A percentile compares a stretch with the other conserved stretches of the same genome.
Conservation (phyloP, 2,888 invertebrate genomes). For the Trichogramma dendrolimi region DNA sequence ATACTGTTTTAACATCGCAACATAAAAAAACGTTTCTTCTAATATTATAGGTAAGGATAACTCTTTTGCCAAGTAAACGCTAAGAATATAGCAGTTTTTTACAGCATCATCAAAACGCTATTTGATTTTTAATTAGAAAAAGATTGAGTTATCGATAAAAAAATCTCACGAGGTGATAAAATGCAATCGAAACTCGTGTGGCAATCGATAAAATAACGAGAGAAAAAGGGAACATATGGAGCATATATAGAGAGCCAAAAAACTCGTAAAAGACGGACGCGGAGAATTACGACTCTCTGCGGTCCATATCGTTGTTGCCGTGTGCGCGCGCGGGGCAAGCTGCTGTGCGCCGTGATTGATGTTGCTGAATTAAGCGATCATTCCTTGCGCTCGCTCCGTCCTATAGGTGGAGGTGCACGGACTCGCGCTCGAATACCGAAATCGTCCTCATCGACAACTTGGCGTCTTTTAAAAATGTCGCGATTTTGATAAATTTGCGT, state of each 20-base stretch:
- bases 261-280: conserved; percentile 43
- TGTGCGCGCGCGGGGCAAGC: conserved; percentile 28
- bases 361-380: conserved; percentile 46
- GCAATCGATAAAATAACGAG: conserved; percentile 17
- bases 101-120: conserved; percentile 44
- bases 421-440: background rate
- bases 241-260: conserved; percentile 31
- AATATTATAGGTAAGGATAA: too few species aligned
- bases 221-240: conserved; percentile 6
- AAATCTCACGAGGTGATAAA: conserved; percentile 17
- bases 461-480: conserved; percentile 9
- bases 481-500: conserved; percentile 6
- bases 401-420: too few species aligned
- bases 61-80: background rate
- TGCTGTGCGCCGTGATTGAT: conserved; percentile 45
- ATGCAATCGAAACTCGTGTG: too few species aligned
- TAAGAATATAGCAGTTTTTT: conserved; percentile 35
- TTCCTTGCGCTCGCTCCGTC: conserved; percentile 32
- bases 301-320: background rate
- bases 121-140: conserved; percentile 44
- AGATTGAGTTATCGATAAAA: conserved; percentile 32
- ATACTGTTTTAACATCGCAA: too few species aligned
- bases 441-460: conserved; percentile 2
- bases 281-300: conserved; percentile 12
- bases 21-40: too few species aligned